Conservation (phyloP, 2,113 vertebrate genomes). For the Trematocara variabile region DNA sequence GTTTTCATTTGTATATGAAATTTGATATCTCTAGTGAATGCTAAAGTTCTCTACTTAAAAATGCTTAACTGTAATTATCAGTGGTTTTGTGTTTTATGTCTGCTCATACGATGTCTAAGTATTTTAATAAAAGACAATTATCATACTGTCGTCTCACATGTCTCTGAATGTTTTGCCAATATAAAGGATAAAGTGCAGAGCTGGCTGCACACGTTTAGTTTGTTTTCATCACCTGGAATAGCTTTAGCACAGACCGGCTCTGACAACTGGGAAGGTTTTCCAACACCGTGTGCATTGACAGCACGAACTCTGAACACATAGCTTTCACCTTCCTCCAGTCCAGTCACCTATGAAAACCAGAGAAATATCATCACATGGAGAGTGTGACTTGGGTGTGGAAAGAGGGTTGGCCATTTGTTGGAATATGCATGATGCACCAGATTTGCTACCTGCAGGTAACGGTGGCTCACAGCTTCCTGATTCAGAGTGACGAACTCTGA, state of each 20-base stretch:
- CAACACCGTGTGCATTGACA: constrained; percentile 79
- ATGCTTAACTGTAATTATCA: neutral
- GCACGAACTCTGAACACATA: constrained; percentile 91
- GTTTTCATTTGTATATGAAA: neutral
- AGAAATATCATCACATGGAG: neutral
- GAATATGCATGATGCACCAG: neutral
- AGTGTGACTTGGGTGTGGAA: neutral
- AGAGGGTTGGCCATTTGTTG: neutral
- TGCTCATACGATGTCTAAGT: neutral
- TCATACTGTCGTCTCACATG: neutral
- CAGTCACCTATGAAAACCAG: constrained; percentile 70
- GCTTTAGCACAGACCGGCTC: constrained; percentile 84
- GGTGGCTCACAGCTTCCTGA: constrained; percentile 69
- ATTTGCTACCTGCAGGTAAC: constrained; percentile 84
- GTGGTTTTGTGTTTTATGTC: neutral
- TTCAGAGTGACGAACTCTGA: constrained; percentile 81
- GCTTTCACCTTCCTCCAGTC: constrained; percentile 80
- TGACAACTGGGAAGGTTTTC: constrained; percentile 82
- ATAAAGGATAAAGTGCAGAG: neutral
- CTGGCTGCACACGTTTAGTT: neutral
- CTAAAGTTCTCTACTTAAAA: neutral
- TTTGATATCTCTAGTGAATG: neutral
- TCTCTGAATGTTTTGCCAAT: neutral
- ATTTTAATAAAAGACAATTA: neutral
- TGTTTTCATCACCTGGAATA: constrained; percentile 77